Base-by-base conservation (phyloP, 2,888 invertebrate species). In the Dolichomitus sp. region DNA sequence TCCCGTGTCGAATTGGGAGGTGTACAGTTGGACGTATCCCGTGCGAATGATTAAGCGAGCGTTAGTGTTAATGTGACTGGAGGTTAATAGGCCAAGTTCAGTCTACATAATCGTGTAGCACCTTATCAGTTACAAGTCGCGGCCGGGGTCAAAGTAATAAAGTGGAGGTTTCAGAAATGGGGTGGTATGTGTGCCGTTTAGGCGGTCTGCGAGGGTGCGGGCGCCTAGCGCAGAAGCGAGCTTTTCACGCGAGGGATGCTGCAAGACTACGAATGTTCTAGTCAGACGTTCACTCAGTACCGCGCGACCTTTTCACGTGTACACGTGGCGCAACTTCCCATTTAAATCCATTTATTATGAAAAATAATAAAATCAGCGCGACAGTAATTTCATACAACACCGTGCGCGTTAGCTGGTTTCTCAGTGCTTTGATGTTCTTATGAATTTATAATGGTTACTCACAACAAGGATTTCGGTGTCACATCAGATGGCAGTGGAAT, bases 391-490 rank as follows among this genome's bases (percentile, higher is more conserved):
- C 37, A 23, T 30, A 30, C n/a, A 66, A 52, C 19, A 11, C n/a
- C 23, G 59, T 37, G 19, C 14, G 12, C 30, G 17, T 12, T 42
- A 33, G 5, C 6, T 33, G 4, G 0, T 30, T 12, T 12, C 33
- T 3, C 45, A n/a, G 19, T 45, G 17, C 4, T 33, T 72, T 45
- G 4, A 40, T 81, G n/a, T n/a, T 33, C 7, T 59, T 33, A 9
- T 17, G 7, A 17, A 57, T 57, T 14, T 14, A 61, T 74, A 65
- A 90, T 88, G 89, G 86, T 89, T 69, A 87, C 84, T 48, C 85
- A 85, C 69, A 86, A 70, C 17, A 89, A 90, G 85, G 86, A 89
- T 86, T 89, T 89, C 80, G 86, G 88, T 77, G 81, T 84, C n/a
- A 80, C 77, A 68, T 81, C 86, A 27, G 82, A 87, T 74, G 70